Evolutionary conservation across 2,888 invertebrate species (phyloP).

Genomic region (Pristionchus japonicus): DNA sequence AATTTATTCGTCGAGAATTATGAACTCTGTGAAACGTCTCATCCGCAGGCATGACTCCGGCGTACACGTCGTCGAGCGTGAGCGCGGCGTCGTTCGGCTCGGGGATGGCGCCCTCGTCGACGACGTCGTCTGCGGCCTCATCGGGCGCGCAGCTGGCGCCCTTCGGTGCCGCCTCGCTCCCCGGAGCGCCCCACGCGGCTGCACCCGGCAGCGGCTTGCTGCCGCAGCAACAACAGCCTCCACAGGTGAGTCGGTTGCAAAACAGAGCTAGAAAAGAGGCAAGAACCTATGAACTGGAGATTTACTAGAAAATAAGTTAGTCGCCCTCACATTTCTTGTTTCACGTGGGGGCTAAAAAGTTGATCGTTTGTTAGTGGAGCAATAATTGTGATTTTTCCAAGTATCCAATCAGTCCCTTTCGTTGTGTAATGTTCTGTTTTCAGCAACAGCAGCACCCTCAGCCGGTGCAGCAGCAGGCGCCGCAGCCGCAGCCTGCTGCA

Average conservation of each 20-base stretch:
- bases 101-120: not conserved
- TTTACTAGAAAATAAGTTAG: no score
- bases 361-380: no score
- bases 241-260: no score
- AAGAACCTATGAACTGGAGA: no score
- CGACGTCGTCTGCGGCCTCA: not conserved
- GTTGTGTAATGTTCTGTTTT: no score
- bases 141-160: not conserved
- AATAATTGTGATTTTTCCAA: no score
- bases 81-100: conserved; percentile 1
- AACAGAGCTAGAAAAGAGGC: no score
- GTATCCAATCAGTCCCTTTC: no score
- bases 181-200: not conserved
- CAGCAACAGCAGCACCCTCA: no score
- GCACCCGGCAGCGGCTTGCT: not conserved
- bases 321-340: no score
- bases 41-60: conserved; percentile 4
- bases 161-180: not conserved
- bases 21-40: not conserved
- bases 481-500: not conserved
- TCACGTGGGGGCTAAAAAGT: no score
- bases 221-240: not conserved
- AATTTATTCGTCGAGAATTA: not conserved
- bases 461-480: not conserved
- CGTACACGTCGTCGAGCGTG: conserved; percentile 9